Evolutionary conservation across 1,140 invertebrate species (phyloP).

Genomic region (Steinernema feltiae): DNA sequence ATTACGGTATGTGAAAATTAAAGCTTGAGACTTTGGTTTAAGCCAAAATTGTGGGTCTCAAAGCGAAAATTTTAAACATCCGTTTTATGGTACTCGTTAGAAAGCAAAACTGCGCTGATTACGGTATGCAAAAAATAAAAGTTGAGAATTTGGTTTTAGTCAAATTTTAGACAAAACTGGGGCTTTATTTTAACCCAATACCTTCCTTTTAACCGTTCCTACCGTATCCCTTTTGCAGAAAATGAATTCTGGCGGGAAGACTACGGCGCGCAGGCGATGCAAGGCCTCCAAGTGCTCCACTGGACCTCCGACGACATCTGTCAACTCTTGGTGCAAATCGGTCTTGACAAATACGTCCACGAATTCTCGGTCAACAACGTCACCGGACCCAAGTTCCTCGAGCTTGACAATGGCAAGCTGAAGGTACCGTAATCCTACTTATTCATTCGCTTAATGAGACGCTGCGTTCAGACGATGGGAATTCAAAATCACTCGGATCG

Average conservation of each 20-base stretch:
- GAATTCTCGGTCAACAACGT: conserved; percentile 57
- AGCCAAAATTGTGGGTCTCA: too few relatives aligned
- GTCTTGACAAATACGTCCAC: conserved; percentile 56
- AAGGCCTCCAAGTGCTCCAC: conserved; percentile 44
- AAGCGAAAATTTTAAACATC: too few relatives aligned
- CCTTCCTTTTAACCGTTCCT: too few relatives aligned
- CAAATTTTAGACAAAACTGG: too few relatives aligned
- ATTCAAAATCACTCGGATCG: conserved; percentile 56
- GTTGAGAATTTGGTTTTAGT: too few relatives aligned
- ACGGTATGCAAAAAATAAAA: too few relatives aligned
- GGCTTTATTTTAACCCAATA: too few relatives aligned
- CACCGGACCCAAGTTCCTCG: conserved; percentile 54
- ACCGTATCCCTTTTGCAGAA: too few relatives aligned
- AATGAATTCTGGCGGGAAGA: conserved; percentile 57
- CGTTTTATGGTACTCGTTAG: too few relatives aligned
- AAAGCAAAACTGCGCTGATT: too few relatives aligned
- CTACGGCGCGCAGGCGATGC: conserved; percentile 43
- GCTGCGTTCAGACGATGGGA: conserved; percentile 49
- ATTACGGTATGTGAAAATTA: too few relatives aligned
- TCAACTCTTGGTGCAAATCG: conserved; percentile 54
- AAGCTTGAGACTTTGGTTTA: too few relatives aligned
- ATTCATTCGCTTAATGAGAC: conserved; percentile 3
- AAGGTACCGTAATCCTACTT: conserved; percentile 39
- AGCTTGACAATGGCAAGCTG: conserved; percentile 52
- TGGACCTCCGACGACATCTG: conserved; percentile 55